Evolutionary conservation across 2,888 invertebrate species (phyloP).

Genomic region (Pristionchus maxplancki): DNA sequence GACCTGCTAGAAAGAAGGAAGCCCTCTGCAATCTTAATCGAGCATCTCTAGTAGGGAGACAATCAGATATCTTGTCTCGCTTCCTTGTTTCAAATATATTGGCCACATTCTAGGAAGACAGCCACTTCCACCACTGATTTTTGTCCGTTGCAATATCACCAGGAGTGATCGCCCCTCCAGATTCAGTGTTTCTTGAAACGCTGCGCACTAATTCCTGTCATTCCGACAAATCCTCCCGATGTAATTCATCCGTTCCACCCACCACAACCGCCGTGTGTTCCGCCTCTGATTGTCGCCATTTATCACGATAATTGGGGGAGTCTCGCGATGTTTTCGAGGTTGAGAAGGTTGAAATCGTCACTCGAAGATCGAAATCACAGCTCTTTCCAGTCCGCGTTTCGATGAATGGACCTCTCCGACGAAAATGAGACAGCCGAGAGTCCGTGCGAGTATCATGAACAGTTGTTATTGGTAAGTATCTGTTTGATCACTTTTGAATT

Average conservation of each 20-base stretch:
- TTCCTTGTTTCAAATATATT: too few species aligned
- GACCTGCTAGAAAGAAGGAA: too few species aligned
- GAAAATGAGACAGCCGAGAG: background rate
- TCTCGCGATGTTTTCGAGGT: background rate
- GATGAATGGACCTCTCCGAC: constrained; percentile 24
- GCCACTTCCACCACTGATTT: too few species aligned
- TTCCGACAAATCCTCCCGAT: background rate
- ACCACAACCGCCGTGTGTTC: background rate
- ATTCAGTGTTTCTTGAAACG: background rate
- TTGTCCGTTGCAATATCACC: too few species aligned
- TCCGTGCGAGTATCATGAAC: constrained; percentile 37
- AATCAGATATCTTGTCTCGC: too few species aligned
- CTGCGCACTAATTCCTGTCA: background rate
- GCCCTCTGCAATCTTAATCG: too few species aligned
- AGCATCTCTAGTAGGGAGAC: too few species aligned
- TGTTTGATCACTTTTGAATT: background rate
- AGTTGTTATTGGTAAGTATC: constrained; percentile 8
- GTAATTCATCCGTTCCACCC: background rate
- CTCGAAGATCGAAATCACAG: background rate
- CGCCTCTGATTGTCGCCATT: background rate
- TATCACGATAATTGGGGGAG: background rate
- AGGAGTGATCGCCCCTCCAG: background rate
- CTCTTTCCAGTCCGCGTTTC: background rate
- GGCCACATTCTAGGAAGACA: too few species aligned
- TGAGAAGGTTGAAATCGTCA: background rate